These are phyloP conservation scores for Hypsopygia costalis DNA, from an alignment of 2,888 invertebrate species.

Conservation along the genomic window DNA sequence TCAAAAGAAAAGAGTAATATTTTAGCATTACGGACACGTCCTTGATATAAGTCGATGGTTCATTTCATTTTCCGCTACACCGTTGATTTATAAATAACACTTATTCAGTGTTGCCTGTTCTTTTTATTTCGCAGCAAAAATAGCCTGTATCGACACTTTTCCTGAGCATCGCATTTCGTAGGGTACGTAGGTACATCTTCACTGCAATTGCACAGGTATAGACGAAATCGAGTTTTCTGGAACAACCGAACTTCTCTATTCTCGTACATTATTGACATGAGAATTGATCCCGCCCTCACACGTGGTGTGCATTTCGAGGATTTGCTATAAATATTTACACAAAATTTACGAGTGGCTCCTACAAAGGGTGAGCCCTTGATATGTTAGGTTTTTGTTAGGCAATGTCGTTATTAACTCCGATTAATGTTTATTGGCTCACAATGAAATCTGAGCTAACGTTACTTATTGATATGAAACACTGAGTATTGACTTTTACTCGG, in stretches of 20 bases:
- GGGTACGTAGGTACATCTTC: background rate
- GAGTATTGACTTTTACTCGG: no score
- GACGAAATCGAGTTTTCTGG: slow-evolving; percentile 3
- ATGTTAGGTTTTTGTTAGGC: slow-evolving; percentile 2
- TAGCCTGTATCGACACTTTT: background rate
- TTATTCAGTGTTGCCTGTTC: background rate
- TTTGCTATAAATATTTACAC: slow-evolving; percentile 21
- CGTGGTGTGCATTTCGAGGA: slow-evolving; percentile 17
- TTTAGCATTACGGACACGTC: background rate
- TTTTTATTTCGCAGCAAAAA: background rate
- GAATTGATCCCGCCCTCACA: slow-evolving; percentile 15
- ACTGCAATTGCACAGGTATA: background rate
- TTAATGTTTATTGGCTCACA: background rate
- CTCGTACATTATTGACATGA: slow-evolving; percentile 20
- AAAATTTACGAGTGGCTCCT: slow-evolving; percentile 17
- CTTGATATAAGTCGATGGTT: slow-evolving; percentile 1
- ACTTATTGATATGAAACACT: background rate
- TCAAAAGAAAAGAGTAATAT: background rate
- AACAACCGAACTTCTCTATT: slow-evolving; percentile 8
- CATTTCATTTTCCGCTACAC: background rate
- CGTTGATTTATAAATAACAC: background rate
- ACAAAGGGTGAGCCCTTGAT: slow-evolving; percentile 17
- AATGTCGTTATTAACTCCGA: slow-evolving; percentile 3
- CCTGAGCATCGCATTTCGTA: background rate
- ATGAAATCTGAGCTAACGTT: background rate